Base-by-base conservation (phyloP, 1,140 invertebrate genomes). In the Bombyx mandarina region DNA sequence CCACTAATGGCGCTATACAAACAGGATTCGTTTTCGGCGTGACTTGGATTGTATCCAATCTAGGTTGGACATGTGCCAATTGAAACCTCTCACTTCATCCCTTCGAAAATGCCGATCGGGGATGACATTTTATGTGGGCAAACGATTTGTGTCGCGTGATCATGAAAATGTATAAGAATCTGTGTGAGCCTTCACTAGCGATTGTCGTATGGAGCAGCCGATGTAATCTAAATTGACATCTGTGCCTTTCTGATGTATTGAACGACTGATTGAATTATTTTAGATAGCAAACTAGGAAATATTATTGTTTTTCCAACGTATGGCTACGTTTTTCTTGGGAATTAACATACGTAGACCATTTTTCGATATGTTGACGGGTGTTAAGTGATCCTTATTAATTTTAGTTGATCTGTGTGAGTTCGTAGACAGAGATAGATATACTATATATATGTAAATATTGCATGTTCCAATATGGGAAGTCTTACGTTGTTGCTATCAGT, bases 1-100 rank as follows among this genome's bases (percentile, higher is more conserved):
- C 60, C 49, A 46, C 57, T 63, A 63, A 59, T 57, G 49, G 54
- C 59, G 49, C 54, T 47, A 49, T n/a, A 42, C 54, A 56, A 63
- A 63, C 54, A 59, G 57, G 57, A 52, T 35, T 42, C 52, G 45
- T 56, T 49, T 48, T 56, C 46, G 26, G 57, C 57, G 54, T 59
- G 61, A 59, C 61, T 63, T 63, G 61, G 61, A 63, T 18, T 22
- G 54, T 54, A 54, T 59, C 61, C 61, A 63, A 63, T 63, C 55
- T 58, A 51, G 42, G 49, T 63, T 63, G 61, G 61, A 63, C 45
- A 46, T 50, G 8, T 8, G 61, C 61, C 61, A 63, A 63, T 63
- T 56, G 61, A 63, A 59, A 53, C 43, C 57, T 63, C 61, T 63
- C 57, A 63, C 54, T 59, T 58, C 56, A 44, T 54, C 52, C 45